These are phyloP conservation scores for Sylvilagus floridanus DNA, from an alignment of 2,797 vertebrate genomes.

Conservation along the genomic window DNA sequence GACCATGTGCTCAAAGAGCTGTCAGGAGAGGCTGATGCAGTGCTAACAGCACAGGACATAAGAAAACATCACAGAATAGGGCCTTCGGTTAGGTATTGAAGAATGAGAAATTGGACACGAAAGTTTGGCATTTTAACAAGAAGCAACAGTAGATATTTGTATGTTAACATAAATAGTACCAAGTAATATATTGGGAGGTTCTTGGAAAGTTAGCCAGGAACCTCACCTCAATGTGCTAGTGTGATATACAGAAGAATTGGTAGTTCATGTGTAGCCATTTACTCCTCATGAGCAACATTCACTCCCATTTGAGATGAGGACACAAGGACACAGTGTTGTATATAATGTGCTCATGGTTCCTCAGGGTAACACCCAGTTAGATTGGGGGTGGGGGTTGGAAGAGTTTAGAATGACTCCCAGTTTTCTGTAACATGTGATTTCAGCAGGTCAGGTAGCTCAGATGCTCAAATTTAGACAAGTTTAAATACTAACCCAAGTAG, in stretches of 20 bases:
- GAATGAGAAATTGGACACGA: not conserved
- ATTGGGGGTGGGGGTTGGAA: not conserved
- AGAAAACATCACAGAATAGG: not conserved
- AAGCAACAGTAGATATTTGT: not conserved
- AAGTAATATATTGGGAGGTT: not conserved
- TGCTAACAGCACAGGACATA: not conserved
- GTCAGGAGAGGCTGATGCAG: not conserved
- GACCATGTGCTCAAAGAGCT: not conserved
- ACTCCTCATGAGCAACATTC: not conserved
- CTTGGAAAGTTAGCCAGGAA: not conserved
- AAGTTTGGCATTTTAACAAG: not conserved
- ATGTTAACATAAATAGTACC: not conserved
- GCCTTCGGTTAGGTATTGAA: not conserved
- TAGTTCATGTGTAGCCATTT: not conserved
- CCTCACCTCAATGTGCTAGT: too few species aligned
- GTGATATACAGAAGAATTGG: not conserved
- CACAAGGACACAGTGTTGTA: not conserved
- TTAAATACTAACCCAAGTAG: not conserved
- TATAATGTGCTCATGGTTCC: not conserved
- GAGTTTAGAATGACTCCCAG: not conserved
- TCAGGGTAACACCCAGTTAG: not conserved
- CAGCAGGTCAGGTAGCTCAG: not conserved
- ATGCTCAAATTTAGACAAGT: conserved; percentile 27
- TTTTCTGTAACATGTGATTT: not conserved
- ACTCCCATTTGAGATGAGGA: not conserved